Conservation (phyloP, 2,888 invertebrate genomes). For the Pachymerium ferrugineum region DNA sequence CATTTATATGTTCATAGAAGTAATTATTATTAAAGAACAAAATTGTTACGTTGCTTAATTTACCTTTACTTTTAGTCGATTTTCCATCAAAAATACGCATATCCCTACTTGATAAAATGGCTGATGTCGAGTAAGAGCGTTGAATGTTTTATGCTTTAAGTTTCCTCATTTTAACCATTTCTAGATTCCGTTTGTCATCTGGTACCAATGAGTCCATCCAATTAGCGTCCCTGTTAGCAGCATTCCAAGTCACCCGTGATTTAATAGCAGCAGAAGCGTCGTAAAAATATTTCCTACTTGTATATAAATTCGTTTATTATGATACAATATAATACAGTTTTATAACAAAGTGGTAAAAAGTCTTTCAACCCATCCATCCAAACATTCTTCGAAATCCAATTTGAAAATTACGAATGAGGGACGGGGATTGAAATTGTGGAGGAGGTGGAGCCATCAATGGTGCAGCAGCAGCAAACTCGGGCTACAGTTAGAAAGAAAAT, state of each 20-base stretch:
- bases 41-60: neutral
- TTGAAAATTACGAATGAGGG: neutral
- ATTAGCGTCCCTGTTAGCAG: slow-evolving; percentile 78
- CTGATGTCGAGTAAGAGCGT: slow-evolving; percentile 67
- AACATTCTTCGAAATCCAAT: neutral
- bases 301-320: slow-evolving; percentile 6
- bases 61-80: no score
- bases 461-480: neutral
- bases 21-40: slow-evolving; percentile 52
- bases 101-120: slow-evolving; percentile 74
- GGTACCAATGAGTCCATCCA: slow-evolving; percentile 90
- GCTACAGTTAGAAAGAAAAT: neutral
- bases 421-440: neutral
- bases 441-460: neutral
- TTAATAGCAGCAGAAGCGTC: slow-evolving; percentile 42
- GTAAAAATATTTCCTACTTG: neutral
- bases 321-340: neutral
- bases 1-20: slow-evolving; percentile 81
- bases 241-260: slow-evolving; percentile 69
- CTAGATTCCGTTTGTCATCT: slow-evolving; percentile 63
- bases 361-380: slow-evolving; percentile 12
- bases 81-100: slow-evolving; percentile 73
- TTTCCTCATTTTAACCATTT: slow-evolving; percentile 36
- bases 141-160: neutral
- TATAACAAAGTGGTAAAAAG: neutral